These are phyloP conservation scores for Rhynchotus rufescens DNA, from an alignment of 2,797 vertebrate species.

Conservation along the genomic window DNA sequence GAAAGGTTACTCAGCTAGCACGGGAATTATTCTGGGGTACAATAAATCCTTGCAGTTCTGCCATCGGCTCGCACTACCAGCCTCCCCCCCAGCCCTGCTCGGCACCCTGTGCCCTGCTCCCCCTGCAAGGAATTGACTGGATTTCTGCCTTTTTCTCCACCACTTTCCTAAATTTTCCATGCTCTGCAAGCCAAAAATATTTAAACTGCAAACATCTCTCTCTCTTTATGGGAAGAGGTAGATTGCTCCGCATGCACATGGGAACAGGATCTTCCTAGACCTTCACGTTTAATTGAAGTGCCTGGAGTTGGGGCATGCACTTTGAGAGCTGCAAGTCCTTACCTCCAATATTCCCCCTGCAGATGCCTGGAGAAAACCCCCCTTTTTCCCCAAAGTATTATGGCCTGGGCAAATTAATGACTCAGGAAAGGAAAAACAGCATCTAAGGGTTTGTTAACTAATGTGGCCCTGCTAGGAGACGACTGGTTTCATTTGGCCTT, in stretches of 20 bases:
- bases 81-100: not conserved
- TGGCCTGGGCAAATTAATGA: not conserved
- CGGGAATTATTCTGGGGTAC: conserved; percentile 16
- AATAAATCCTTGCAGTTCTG: conserved; percentile 48
- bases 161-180: not conserved
- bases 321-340: conserved; percentile 33
- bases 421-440: not conserved
- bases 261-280: not conserved
- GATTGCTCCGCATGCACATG: not conserved
- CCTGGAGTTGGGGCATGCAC: not conserved
- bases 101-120: not conserved
- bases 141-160: not conserved
- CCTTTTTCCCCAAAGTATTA: not conserved
- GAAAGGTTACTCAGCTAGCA: conserved; percentile 22
- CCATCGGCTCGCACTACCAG: not conserved
- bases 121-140: not conserved
- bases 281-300: conserved; percentile 16
- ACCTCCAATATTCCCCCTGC: not conserved
- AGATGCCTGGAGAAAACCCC: not conserved
- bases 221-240: not conserved
- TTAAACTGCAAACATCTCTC: conserved; percentile 21
- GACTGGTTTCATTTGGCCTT: conserved; percentile 32
- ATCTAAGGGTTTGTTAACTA: conserved; percentile 36
- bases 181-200: conserved; percentile 10
- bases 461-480: conserved; percentile 35